Evolutionary conservation across 2,113 vertebrate species (phyloP), one percentile per base, ranked within the genome.

Genomic region (Chaetodon auriga): DNA sequence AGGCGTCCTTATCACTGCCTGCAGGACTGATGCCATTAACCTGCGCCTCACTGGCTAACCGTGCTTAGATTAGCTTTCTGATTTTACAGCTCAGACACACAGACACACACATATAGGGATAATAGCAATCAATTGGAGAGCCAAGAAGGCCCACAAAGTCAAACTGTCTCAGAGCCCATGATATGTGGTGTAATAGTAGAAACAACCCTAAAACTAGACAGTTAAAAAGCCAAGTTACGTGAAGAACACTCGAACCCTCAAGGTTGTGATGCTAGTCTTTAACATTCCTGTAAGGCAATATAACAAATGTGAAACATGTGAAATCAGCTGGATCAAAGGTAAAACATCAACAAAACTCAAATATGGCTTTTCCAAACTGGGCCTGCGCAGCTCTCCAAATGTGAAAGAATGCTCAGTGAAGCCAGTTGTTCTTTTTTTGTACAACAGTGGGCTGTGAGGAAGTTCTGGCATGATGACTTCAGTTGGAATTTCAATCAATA

Each of bases 11-110:
- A 94, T 94, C 91, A 81, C 68, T 41, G 80, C 74, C 84, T 86
- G 82, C 92, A 94, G 91, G 89, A 86, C 85, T 14, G 6, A 82
- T 49, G 72, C 66, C 81, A 91, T 94, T 93, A 92, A 93, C 87
- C 83, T 87, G 80, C 38, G 70, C 80, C 76, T 68, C 78, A 60
- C 23, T 66, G 73, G 78, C 69, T 85, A 86, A 76, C 85, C 54
- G 21, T 21, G 84, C 80, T 85, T 82, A 85, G 88, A 92, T 90
- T 82, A 85, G 89, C 87, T 84, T 61, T 86, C 76, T 85, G 85
- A 91, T 91, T 90, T 86, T 80, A 79, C 54, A 82, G 49, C 80
- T 54, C 57, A 23, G 25, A 51, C 48, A 4, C 46, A 10, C n/a
- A 13, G 21, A 35, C 25, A 63, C 73, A 23, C 45, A 36, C 5